Evolutionary conservation across 1,140 invertebrate species (phyloP).

Genomic region (Drosophila sechellia): DNA sequence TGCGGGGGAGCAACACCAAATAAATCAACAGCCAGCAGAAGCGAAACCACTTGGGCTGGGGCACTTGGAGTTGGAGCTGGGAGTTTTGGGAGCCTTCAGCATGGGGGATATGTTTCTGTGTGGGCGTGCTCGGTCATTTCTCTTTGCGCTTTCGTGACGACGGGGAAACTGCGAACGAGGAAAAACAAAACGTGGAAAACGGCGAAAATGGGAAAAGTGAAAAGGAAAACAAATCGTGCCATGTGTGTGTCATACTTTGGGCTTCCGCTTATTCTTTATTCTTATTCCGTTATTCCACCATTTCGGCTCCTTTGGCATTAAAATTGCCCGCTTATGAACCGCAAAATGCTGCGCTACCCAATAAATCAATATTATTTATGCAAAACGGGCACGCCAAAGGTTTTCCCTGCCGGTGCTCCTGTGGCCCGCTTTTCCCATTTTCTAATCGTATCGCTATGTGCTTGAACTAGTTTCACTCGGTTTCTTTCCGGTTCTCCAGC

Average conservation of each 20-base stretch:
- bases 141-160: slow-evolving; percentile 49
- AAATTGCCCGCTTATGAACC: slow-evolving; percentile 74
- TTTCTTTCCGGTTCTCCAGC: slow-evolving; percentile 17
- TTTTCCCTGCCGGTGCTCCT: slow-evolving; percentile 11
- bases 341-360: slow-evolving; percentile 72
- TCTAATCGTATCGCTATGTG: slow-evolving; percentile 46
- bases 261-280: slow-evolving; percentile 31
- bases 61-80: background rate
- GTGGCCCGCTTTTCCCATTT: slow-evolving; percentile 43
- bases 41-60: slow-evolving; percentile 43
- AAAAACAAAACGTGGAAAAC: slow-evolving; percentile 19
- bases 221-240: slow-evolving; percentile 51
- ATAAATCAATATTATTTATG: slow-evolving; percentile 83
- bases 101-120: slow-evolving; percentile 52
- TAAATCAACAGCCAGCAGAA: slow-evolving; percentile 77
- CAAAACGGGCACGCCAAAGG: slow-evolving; percentile 61
- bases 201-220: background rate
- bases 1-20: slow-evolving; percentile 59
- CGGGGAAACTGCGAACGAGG: slow-evolving; percentile 42
- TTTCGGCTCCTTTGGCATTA: slow-evolving; percentile 49
- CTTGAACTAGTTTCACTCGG: slow-evolving; percentile 67
- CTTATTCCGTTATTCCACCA: slow-evolving; percentile 26
- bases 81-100: slow-evolving; percentile 48
- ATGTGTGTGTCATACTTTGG: slow-evolving; percentile 56
- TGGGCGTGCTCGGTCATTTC: slow-evolving; percentile 42